These are phyloP conservation scores for Druceiella hillmani DNA, from an alignment of 2,888 invertebrate genomes.

Conservation along the genomic window DNA sequence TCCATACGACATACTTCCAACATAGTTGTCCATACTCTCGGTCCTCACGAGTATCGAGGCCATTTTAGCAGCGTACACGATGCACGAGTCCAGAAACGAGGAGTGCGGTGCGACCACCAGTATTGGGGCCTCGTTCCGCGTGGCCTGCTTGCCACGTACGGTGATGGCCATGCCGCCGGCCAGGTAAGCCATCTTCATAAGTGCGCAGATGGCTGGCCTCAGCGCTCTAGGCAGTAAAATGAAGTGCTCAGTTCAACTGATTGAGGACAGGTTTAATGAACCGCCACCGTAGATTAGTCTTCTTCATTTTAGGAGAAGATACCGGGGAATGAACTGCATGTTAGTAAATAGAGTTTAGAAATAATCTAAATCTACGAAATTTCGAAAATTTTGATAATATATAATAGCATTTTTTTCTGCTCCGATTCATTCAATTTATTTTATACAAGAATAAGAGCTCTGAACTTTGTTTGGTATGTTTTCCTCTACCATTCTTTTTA, in stretches of 20 bases:
- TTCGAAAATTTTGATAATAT: too few species aligned
- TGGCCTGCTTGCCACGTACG: slow-evolving; percentile 70
- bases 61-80: slow-evolving; percentile 75
- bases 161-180: slow-evolving; percentile 74
- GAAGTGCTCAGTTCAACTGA: slow-evolving; percentile 12
- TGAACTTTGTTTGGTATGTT: too few species aligned
- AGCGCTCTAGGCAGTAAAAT: slow-evolving; percentile 43
- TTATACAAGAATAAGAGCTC: too few species aligned
- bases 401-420: too few species aligned
- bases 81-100: slow-evolving; percentile 82
- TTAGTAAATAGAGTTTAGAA: too few species aligned
- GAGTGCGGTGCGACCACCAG: slow-evolving; percentile 86
- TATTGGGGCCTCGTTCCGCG: slow-evolving; percentile 75
- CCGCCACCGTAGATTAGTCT: too few species aligned
- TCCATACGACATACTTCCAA: slow-evolving; percentile 71
- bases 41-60: slow-evolving; percentile 80
- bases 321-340: too few species aligned
- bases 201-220: slow-evolving; percentile 63
- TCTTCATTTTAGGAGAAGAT: too few species aligned
- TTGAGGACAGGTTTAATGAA: too few species aligned
- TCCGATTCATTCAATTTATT: too few species aligned
- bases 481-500: too few species aligned
- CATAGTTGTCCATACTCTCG: slow-evolving; percentile 76
- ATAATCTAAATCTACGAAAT: too few species aligned
- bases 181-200: slow-evolving; percentile 68